Base-by-base conservation (phyloP, 2,888 invertebrate species). In the Drosophila phalerata region DNA sequence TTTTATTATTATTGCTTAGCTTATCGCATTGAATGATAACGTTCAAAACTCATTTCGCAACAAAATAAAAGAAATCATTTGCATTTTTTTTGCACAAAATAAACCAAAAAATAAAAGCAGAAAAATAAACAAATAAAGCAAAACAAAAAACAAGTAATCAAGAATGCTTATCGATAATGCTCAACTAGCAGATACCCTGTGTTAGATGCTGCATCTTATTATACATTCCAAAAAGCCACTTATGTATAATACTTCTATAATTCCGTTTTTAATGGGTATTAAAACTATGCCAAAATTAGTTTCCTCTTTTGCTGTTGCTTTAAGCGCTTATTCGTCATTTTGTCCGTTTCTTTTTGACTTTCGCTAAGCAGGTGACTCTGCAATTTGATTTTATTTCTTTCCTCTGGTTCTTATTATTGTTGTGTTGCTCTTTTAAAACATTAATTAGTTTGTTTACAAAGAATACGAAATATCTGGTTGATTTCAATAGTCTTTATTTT, bases 401-500 rank as follows among this genome's bases (percentile, higher is more conserved):
- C 17, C 51, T 38, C 22, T 37, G 17, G 34, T 71, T 28, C 51
- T 38, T 56, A 0, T 58, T 48, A 19, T 57, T 67, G 28, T 57
- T 65, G 68, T 65, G 68, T 57, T 13, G 68, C 53, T 77, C 80
- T 57, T 77, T 83, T 77, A 82, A 88, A 85, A 85, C 85, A 74
- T 80, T 88, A 80, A 88, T 84, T 80, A 67, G 72, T 85, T 84
- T 84, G 83, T 84, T 85, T 85, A 88, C 86, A 80, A 55, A 64
- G 56, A 71, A 68, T 76, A 51, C 52, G 58, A 80, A 83, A 71
- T 63, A 77, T 77, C 60, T 70, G 73, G 58, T 73, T 65, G 57
- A 73, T 74, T 78, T 78, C 34, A 47, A 72, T 45, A 57, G 43
- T 38, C 64, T 53, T 73, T 56, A 73, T 73, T 77, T 22, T 40